Evolutionary conservation across 2,888 invertebrate genomes (phyloP), one percentile per base, ranked within the genome.

Genomic region (Acheta domesticus): DNA sequence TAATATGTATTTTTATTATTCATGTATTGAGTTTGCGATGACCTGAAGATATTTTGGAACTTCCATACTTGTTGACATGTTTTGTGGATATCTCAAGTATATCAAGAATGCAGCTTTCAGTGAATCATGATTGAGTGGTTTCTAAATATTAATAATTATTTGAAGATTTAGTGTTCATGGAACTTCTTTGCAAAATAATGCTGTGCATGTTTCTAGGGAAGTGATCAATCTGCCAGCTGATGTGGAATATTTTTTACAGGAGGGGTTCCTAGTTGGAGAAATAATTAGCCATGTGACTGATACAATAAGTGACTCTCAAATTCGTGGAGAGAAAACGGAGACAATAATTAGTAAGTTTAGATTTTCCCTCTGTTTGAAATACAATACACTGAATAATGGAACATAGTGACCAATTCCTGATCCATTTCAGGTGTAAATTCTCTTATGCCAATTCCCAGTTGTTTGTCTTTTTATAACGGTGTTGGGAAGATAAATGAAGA

Each of bases 281-380:
- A 88, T 91, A 19, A 88, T 90, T 75, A 89, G 90, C 76, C 90
- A 90, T 86, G 89, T 92, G 83, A 91, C 91, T 11, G 91, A 90
- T 85, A 91, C 91, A 80, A 91, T 92, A 84, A 93, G 93, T 8
- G 93, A 93, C 85, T 89, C 90, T 20, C 91, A 92, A 81, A 91
- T 90, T 84, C 90, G 91, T 84, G 89, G 90, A 83, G 89, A 91
- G 77, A 89, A 90, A 50, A 86, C 90, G 80, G 90, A 91, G 83
- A 90, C 89, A 82, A 89, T 90, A 83, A 91, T 92, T 80, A 89
- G 87, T 87, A 83, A 85, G 85, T 85, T 36, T 36, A 36, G 36
- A 36, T 36, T 36, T 36, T 36, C 74, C 73, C n/a, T 8, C 36
- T 36, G 36, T 36, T 20, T 8, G 74, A 74, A 20, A 74, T 74